Conservation (phyloP, 2,888 invertebrate genomes). For the Gortyna flavago region DNA sequence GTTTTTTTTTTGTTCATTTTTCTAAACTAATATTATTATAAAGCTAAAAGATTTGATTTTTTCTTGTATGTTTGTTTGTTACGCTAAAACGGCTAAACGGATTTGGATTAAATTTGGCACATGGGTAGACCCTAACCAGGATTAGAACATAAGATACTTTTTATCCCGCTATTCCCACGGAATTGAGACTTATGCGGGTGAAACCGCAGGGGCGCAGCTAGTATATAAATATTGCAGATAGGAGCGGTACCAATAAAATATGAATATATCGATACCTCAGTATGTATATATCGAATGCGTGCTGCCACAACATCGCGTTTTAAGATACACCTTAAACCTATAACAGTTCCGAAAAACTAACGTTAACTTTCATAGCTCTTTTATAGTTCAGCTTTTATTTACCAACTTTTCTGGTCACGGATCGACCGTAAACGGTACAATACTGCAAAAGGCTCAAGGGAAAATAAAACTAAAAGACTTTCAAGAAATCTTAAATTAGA, state of each 20-base stretch:
- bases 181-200: neutral
- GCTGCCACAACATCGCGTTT: conserved; percentile 42
- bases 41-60: no score
- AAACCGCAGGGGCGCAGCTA: neutral
- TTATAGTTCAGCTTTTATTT: conserved; percentile 59
- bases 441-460: conserved; percentile 49
- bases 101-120: no score
- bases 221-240: neutral
- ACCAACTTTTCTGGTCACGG: conserved; percentile 55
- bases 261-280: neutral
- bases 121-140: no score
- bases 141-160: no score
- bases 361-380: conserved; percentile 55
- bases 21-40: no score
- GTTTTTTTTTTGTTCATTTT: no score
- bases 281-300: conserved; percentile 22
- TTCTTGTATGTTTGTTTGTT: no score
- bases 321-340: conserved; percentile 42
- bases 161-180: neutral
- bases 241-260: no score
- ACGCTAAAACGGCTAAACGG: no score
- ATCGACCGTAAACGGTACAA: conserved; percentile 53
- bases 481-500: conserved; percentile 58
- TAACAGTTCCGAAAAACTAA: conserved; percentile 48
- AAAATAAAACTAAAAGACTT: conserved; percentile 54